Evolutionary conservation across 2,797 vertebrate genomes (phyloP).

Genomic region (Perodicticus potto): DNA sequence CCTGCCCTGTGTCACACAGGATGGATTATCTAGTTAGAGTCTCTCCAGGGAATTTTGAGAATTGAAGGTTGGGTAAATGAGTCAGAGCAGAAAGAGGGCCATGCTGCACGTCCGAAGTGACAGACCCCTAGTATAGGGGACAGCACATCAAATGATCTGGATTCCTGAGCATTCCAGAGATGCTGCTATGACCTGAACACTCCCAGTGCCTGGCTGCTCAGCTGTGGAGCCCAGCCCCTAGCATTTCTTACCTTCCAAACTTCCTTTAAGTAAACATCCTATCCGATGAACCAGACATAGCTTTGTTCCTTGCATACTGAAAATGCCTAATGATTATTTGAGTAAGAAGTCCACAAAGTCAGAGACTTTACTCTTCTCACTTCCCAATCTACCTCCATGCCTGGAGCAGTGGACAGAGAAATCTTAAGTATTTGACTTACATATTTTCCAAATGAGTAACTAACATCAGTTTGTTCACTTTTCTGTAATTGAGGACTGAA

Average conservation of each 20-base stretch:
- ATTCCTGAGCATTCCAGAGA: neutral
- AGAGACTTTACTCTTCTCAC: neutral
- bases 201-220: neutral
- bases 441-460: neutral
- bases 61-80: neutral
- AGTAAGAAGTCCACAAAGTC: neutral
- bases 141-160: neutral
- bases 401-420: neutral
- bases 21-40: neutral
- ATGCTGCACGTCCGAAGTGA: neutral
- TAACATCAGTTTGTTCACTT: neutral
- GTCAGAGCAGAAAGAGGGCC: neutral
- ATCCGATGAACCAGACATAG: neutral
- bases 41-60: neutral
- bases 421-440: neutral
- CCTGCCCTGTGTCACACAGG: neutral
- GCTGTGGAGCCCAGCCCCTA: fast-evolving
- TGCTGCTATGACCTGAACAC: neutral
- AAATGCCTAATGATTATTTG: neutral
- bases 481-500: neutral
- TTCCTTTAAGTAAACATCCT: neutral
- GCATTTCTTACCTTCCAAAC: neutral
- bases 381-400: neutral
- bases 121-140: too few relatives aligned
- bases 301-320: neutral